Base-by-base conservation (phyloP, 2,113 vertebrate genomes). In the Solea senegalensis region DNA sequence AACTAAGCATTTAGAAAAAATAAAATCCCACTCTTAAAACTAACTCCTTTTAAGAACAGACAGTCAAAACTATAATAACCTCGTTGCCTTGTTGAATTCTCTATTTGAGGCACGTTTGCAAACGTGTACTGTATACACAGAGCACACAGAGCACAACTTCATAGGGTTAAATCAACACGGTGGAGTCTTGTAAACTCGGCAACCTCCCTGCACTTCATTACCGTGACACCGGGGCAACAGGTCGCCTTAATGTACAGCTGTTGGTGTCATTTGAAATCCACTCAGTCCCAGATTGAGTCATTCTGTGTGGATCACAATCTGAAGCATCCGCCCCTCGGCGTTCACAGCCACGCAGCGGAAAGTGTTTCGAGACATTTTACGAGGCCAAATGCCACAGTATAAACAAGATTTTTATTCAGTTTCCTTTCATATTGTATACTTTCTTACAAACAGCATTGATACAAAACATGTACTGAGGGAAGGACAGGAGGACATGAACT, bases 351-450 rank as follows among this genome's bases (percentile, higher is more conserved):
- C 62, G 54, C 48, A 21, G 21, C 21, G 1, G 1, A 21, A 9
- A 9, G 12, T 11, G 45, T 13, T 48, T 21, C 21, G 21, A 13
- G 69, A 52, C 16, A 34, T 11, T 45, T 11, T 41, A 16, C 28
- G 14, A 49, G 1, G 13, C 49, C 15, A 52, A 65, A 53, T 54
- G 48, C 28, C 78, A 85, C 75, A 82, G 68, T 83, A 81, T 56
- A 85, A 87, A 89, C 66, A 84, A 66, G 84, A 57, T 21, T 72
- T 89, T 85, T 87, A 84, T 86, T 89, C 66, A 76, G 74, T 81
- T 76, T 78, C 12, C 43, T 81, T 80, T 82, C 60, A 58, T 63
- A 56, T 69, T 40, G 26, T 51, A 72, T 34, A 52, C 12, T 45
- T 75, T 84, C 41, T 67, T 86, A 84, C 66, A 87, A 90, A 91